Percentiles rank a stretch among this genome's conserved stretches.
Conservation (phyloP, 2,888 invertebrate genomes). For the Caenorhabditis becei region DNA sequence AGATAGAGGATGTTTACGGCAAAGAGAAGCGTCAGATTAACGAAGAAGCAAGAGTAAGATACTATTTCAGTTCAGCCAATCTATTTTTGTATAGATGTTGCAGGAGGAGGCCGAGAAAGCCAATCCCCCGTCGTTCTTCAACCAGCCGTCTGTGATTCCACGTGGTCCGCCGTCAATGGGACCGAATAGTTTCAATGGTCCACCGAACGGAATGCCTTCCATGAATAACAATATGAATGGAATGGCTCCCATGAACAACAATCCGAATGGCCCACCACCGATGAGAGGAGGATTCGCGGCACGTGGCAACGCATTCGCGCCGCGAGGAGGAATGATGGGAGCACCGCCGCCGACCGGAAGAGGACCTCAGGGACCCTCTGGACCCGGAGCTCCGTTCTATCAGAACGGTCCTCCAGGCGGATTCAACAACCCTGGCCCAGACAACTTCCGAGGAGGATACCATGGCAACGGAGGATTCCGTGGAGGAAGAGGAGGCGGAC, state of each 20-base stretch:
- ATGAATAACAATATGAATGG: too few relatives aligned
- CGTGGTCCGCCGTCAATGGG: constrained; percentile 18
- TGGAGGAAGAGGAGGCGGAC: constrained; percentile 19
- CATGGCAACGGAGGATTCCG: constrained; percentile 25
- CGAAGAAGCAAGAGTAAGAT: constrained; percentile 52
- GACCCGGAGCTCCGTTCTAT: constrained; percentile 13
- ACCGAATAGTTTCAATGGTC: constrained; percentile 9
- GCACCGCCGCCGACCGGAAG: constrained; percentile 8
- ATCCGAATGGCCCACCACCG: constrained; percentile 2
- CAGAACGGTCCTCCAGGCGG: constrained; percentile 3
- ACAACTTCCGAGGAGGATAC: constrained; percentile 23
- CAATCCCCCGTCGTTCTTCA: constrained; percentile 49
- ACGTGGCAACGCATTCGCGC: constrained; percentile 22
- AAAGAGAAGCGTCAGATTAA: constrained; percentile 52
- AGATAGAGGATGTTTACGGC: constrained; percentile 68
- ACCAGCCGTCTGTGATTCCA: neutral
- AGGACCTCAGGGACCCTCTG: constrained; percentile 5
- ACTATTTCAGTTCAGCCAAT: neutral
- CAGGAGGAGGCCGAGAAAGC: constrained; percentile 37
- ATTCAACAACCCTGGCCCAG: constrained; percentile 2
- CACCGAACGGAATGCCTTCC: constrained; percentile 11
- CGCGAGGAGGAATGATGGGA: constrained; percentile 21
- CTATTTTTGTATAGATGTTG: constrained; percentile 6
- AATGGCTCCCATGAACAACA: too few relatives aligned
- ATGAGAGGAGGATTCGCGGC: constrained; percentile 24